phyloP scores from a whole-genome alignment of 2,797 vertebrate genomes.

The Myotis findleyi region DNA sequence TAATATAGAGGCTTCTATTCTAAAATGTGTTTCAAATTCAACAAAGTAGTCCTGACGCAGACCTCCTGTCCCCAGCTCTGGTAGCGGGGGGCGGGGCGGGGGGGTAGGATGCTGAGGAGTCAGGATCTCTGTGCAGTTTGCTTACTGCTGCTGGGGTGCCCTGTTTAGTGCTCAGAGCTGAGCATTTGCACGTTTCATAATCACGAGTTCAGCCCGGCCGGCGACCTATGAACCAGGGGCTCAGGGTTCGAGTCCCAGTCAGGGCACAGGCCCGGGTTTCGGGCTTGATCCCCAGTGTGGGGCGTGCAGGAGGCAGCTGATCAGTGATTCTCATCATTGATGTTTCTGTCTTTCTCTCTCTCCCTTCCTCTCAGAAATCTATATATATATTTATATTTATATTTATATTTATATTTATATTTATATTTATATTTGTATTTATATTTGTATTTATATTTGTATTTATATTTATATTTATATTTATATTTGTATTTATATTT shows the following conservation, averaged over 20 bases:
- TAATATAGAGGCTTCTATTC: background rate
- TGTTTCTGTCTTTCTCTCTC: too few relatives aligned
- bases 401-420: background rate
- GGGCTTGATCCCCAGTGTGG: too few relatives aligned
- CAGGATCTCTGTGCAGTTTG: rapidly evolving
- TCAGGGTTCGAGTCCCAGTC: too few relatives aligned
- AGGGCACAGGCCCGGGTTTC: too few relatives aligned
- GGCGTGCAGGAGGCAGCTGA: too few relatives aligned
- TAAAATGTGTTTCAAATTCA: background rate
- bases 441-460: too few relatives aligned
- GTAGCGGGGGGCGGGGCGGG: rapidly evolving
- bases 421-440: background rate
- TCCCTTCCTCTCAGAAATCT: too few relatives aligned
- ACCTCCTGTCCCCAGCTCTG: background rate
- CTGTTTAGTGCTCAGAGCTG: background rate
- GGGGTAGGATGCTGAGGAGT: too few relatives aligned
- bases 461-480: background rate
- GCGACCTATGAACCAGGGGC: too few relatives aligned
- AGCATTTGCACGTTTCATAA: rapidly evolving
- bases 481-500: background rate
- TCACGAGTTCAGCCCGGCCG: rapidly evolving
- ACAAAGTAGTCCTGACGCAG: rapidly evolving
- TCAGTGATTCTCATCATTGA: too few relatives aligned
- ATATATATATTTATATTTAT: too few relatives aligned
- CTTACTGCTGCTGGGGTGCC: rapidly evolving